Evolutionary conservation across 2,113 vertebrate genomes (phyloP).

Genomic region (Lepisosteus osseus): DNA sequence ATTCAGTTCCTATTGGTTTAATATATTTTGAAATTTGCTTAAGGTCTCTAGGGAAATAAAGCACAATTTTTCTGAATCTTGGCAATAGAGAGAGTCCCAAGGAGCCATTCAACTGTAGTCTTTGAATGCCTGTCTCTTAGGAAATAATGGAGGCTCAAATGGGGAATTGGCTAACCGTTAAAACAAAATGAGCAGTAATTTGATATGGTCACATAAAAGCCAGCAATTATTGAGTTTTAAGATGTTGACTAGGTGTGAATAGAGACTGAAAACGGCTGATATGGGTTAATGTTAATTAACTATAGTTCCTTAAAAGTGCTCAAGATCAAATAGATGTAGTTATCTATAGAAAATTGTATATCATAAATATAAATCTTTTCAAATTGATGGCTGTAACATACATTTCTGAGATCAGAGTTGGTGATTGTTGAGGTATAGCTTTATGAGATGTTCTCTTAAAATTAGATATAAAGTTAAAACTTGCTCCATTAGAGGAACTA

Average conservation of each 20-base stretch:
- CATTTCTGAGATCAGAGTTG: too few species aligned
- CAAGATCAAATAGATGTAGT: too few species aligned
- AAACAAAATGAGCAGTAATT: slow-evolving; percentile 39
- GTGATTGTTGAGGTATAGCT: too few species aligned
- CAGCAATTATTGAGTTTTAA: slow-evolving; percentile 28
- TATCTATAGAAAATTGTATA: too few species aligned
- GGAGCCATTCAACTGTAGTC: slow-evolving; percentile 40
- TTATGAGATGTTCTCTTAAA: too few species aligned
- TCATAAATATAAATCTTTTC: too few species aligned
- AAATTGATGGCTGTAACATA: too few species aligned
- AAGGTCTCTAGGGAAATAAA: slow-evolving; percentile 58
- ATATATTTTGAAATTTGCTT: slow-evolving; percentile 49
- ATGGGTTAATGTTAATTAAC: too few species aligned
- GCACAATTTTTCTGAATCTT: slow-evolving; percentile 44
- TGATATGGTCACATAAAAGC: slow-evolving; percentile 29
- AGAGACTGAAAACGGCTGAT: too few species aligned
- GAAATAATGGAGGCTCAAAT: slow-evolving; percentile 42
- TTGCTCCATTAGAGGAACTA: slow-evolving; percentile 51
- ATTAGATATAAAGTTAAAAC: slow-evolving; percentile 17
- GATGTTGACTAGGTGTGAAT: background rate
- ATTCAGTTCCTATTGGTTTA: slow-evolving; percentile 12
- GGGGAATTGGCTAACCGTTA: slow-evolving; percentile 41
- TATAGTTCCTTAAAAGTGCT: too few species aligned
- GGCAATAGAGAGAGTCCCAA: slow-evolving; percentile 12
- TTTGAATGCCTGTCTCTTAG: slow-evolving; percentile 43